Evolutionary conservation across 2,888 invertebrate genomes (phyloP), one percentile per base, ranked within the genome.

Genomic region (Xylophagus ater): DNA sequence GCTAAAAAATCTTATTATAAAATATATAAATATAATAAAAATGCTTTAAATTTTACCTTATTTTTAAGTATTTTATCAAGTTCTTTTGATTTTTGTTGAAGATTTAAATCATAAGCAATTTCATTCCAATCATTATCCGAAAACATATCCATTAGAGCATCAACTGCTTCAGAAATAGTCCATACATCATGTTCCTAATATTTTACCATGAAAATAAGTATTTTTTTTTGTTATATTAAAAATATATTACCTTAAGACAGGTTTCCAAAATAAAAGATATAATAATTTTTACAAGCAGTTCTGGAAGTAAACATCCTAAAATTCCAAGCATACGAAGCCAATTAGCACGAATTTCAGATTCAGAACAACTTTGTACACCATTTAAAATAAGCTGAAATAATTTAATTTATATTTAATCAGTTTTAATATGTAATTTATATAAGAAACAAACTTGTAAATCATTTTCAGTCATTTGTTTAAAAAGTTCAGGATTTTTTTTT

Each of bases 61-160:
- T 69, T 70, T 55, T 75, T 80, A 41, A 84, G 69, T 40, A 68
- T 58, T 19, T 79, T 77, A 21, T 71, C 64, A 17, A 83, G 50
- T 10, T 61, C 54, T 23, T 67, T 62, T 12, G 83, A 60, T 52
- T 73, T 76, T n/a, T 73, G 71, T 3, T 76, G 68, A 34, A 84
- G 66, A 47, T 72, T 69, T 12, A 81, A 68, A 54, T 78, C 76
- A 43, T 65, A 65, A 1, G 80, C 76, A 41, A 81, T 60, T 14
- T 55, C 53, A 56, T 83, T 78, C 40, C 79, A 76, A 53, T 81
- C 78, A 53, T 85, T 84, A 53, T 83, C 82, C 1, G 79, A 73
- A 60, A 80, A 85, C 48, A 85, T 71, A 55, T 85, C 85, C 61
- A 84, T 79, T 18, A 84, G 54, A 1, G 79, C 74, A 54, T 85